A percentile compares a stretch with the other conserved stretches of the same genome.
Conservation (phyloP, 2,797 vertebrate genomes). For the Pseudochirops corinnae region DNA sequence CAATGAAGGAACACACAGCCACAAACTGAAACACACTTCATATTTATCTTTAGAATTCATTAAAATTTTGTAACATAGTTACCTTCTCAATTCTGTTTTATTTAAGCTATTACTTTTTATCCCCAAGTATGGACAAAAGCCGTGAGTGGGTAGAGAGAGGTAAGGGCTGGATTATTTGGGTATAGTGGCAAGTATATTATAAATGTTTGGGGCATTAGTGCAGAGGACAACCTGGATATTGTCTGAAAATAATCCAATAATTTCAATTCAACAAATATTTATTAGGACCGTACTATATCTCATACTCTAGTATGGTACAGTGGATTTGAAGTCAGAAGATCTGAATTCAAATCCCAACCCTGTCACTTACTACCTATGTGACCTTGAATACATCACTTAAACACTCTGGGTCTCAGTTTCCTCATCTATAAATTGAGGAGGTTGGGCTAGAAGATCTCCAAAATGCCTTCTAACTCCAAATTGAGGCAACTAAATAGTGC, state of each 20-base stretch:
- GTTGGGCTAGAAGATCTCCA: background rate
- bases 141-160: background rate
- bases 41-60: background rate
- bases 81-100: background rate
- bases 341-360: background rate
- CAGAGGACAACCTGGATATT: background rate
- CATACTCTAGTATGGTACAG: background rate
- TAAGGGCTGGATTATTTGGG: background rate
- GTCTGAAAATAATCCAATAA: background rate
- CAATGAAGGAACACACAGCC: background rate
- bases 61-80: background rate
- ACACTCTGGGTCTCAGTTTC: background rate
- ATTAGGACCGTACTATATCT: background rate
- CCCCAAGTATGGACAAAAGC: background rate
- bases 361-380: background rate
- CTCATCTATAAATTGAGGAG: background rate
- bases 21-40: background rate
- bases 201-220: background rate
- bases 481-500: background rate
- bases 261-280: background rate
- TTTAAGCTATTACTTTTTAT: background rate
- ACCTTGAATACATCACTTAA: background rate
- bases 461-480: background rate
- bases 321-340: background rate
- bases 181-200: background rate